Evolutionary conservation across 2,888 invertebrate species (phyloP).

Genomic region (Anaspis maculata): DNA sequence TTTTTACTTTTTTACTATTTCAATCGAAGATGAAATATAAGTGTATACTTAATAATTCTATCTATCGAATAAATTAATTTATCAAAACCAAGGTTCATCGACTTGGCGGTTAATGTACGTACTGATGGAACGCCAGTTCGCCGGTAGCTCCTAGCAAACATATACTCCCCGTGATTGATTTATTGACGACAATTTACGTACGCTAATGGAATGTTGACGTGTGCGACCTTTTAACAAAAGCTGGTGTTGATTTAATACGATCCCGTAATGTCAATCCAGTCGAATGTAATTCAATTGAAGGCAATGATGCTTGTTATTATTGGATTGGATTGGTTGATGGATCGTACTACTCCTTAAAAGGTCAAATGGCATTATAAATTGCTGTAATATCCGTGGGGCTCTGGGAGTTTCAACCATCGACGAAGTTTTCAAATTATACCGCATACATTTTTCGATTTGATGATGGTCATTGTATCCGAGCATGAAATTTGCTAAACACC

Average conservation of each 20-base stretch:
- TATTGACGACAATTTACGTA: constrained; percentile 22
- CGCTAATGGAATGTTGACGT: constrained; percentile 19
- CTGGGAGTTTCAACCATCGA: background rate
- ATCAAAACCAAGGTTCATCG: too few relatives aligned
- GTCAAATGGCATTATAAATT: constrained; percentile 16
- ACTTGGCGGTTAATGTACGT: too few relatives aligned
- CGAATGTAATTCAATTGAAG: constrained; percentile 23
- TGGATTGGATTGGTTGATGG: constrained; percentile 19
- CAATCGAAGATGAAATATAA: too few relatives aligned
- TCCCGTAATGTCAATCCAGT: constrained; percentile 19
- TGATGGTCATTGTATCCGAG: too few relatives aligned
- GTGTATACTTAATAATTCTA: too few relatives aligned
- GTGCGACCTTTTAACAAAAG: constrained; percentile 20
- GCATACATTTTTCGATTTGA: too few relatives aligned
- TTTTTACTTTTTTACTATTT: too few relatives aligned
- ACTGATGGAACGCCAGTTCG: too few relatives aligned
- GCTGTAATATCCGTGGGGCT: background rate
- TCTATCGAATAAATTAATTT: too few relatives aligned
- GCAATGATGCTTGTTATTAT: constrained; percentile 18
- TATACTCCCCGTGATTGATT: constrained; percentile 22
- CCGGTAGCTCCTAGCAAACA: too few relatives aligned
- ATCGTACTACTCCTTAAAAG: constrained; percentile 16
- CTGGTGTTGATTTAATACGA: constrained; percentile 22
- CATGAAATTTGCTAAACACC: too few relatives aligned
- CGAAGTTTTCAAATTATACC: too few relatives aligned